Percentiles rank a stretch among this genome's conserved stretches.
Conservation (phyloP, 2,113 vertebrate species). For the Sakesphorus luctuosus region DNA sequence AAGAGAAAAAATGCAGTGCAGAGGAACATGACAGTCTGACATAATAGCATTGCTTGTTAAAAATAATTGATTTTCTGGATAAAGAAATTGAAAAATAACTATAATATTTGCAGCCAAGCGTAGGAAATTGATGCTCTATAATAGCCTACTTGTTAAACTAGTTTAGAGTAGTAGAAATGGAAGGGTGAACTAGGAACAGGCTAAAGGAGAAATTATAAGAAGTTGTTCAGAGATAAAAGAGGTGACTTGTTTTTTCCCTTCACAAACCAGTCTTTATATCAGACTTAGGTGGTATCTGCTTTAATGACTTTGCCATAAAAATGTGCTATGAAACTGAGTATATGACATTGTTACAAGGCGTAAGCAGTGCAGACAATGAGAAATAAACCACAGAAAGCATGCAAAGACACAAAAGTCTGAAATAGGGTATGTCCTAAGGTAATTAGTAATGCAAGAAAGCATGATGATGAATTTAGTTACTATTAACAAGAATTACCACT, state of each 20-base stretch:
- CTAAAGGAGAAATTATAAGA: neutral
- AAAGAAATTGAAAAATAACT: neutral
- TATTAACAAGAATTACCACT: neutral
- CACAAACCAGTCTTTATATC: neutral
- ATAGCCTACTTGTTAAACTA: neutral
- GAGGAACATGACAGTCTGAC: neutral
- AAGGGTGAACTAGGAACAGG: neutral
- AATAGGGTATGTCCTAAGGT: neutral
- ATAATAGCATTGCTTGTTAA: neutral
- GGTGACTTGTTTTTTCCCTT: rapidly evolving
- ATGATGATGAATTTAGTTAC: neutral
- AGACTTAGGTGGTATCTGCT: neutral
- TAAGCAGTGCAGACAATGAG: neutral
- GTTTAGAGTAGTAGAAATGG: neutral
- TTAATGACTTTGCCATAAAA: neutral
- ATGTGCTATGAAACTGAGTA: neutral
- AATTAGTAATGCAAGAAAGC: neutral
- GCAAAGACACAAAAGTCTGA: neutral
- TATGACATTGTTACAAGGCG: neutral
- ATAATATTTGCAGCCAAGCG: neutral
- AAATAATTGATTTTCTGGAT: constrained; percentile 7
- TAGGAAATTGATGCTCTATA: neutral
- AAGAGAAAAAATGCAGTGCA: neutral
- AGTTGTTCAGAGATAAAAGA: neutral
- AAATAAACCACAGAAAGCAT: neutral